A percentile compares a stretch with the other conserved stretches of the same genome.
Evolutionary conservation across 2,797 vertebrate genomes (phyloP).

Genomic region (Falco concolor): DNA sequence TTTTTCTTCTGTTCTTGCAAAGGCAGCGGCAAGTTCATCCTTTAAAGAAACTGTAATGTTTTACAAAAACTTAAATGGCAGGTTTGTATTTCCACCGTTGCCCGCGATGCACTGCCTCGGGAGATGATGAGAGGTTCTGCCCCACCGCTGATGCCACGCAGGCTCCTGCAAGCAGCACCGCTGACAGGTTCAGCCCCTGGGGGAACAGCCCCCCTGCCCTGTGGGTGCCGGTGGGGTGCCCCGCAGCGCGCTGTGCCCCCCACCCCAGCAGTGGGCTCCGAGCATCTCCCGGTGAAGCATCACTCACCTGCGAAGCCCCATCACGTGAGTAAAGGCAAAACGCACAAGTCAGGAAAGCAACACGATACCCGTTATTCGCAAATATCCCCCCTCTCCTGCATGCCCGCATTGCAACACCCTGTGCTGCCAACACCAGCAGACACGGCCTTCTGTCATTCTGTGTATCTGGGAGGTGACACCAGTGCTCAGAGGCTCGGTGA

Average conservation of each 20-base stretch:
- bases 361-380: accelerated
- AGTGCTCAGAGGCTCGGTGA: background rate
- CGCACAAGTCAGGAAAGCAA: background rate
- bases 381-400: background rate
- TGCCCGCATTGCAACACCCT: accelerated
- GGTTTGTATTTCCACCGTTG: background rate
- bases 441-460: accelerated
- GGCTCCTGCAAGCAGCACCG: background rate
- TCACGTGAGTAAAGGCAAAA: accelerated
- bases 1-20: background rate
- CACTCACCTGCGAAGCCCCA: background rate
- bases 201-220: background rate
- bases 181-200: background rate
- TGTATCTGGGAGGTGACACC: background rate
- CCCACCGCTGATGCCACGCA: accelerated
- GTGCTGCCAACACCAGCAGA: background rate
- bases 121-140: background rate
- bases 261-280: background rate
- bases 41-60: background rate
- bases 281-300: background rate
- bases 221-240: background rate
- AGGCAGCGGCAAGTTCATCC: background rate
- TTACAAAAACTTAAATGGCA: background rate
- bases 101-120: background rate
- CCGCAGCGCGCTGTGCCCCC: accelerated